Percentiles rank a stretch among this genome's conserved stretches.
These are phyloP conservation scores for Circaetus cinerascens DNA, from an alignment of 2,113 vertebrate genomes.

Conservation along the genomic window DNA sequence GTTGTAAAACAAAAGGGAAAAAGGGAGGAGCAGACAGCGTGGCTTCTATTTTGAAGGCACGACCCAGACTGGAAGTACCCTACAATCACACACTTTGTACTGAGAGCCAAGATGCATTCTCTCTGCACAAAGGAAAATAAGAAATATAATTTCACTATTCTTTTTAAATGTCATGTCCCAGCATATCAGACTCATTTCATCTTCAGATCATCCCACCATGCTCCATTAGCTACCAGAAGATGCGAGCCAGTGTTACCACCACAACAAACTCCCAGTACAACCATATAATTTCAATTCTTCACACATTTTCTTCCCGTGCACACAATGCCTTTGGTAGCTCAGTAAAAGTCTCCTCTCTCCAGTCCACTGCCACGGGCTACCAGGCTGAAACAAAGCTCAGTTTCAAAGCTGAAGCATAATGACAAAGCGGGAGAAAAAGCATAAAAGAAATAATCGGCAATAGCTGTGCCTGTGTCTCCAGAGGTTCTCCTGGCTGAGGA, in stretches of 20 bases:
- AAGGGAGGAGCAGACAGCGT: neutral
- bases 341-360: constrained; percentile 38
- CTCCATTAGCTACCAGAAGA: constrained; percentile 17
- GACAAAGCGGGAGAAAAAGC: constrained; percentile 22
- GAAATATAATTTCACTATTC: constrained; percentile 39
- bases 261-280: constrained; percentile 42
- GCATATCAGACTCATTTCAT: constrained; percentile 24
- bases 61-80: neutral
- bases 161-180: constrained; percentile 33
- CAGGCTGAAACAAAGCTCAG: constrained; percentile 61
- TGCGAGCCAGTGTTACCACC: neutral
- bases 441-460: neutral
- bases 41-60: neutral
- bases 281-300: constrained; percentile 66
- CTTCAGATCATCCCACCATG: constrained; percentile 23
- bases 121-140: constrained; percentile 18
- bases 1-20: neutral
- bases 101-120: neutral
- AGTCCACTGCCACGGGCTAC: constrained; percentile 55
- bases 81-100: neutral
- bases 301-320: constrained; percentile 46
- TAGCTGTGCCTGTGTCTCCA: neutral
- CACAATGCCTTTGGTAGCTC: constrained; percentile 44
- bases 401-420: constrained; percentile 48
- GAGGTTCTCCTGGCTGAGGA: constrained; percentile 3